phyloP scores from a whole-genome alignment of 2,113 vertebrate genomes.

The Cyanocitta stelleri region DNA sequence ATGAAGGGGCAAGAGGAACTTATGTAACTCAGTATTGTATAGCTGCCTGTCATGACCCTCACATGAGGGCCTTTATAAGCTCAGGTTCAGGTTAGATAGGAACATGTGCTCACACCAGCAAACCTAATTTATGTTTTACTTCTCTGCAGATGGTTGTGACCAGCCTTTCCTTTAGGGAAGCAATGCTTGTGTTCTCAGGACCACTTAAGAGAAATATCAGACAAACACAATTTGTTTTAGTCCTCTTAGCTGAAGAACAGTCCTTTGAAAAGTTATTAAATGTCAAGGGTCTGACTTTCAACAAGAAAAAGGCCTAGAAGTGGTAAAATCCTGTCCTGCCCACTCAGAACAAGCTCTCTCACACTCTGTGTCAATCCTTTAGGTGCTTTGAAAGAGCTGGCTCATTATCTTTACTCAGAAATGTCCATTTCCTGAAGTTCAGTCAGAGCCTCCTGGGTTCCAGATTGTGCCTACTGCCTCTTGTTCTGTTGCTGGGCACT shows the following conservation, averaged over 20 bases:
- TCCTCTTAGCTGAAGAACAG: background rate
- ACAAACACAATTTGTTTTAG: background rate
- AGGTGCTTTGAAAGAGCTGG: background rate
- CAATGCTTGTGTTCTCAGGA: background rate
- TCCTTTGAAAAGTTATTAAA: background rate
- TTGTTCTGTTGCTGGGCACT: background rate
- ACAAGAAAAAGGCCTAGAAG: background rate
- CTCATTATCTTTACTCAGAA: background rate
- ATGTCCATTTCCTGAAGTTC: background rate
- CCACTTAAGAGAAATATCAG: background rate
- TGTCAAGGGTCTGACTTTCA: background rate
- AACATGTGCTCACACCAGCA: background rate
- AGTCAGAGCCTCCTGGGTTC: background rate
- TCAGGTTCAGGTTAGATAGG: background rate
- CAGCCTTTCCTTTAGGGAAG: background rate
- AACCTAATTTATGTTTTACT: background rate
- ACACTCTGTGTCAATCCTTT: background rate
- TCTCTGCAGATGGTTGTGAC: background rate
- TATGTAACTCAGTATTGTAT: background rate
- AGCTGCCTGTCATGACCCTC: background rate
- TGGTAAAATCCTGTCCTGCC: background rate
- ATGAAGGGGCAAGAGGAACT: background rate
- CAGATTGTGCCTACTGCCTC: background rate
- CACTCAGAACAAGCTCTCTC: background rate
- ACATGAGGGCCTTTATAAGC: background rate